A percentile compares a stretch with the other conserved stretches of the same genome.
These are phyloP conservation scores for Carcharodon carcharias DNA, from an alignment of 2,797 vertebrate genomes.

Conservation along the genomic window DNA sequence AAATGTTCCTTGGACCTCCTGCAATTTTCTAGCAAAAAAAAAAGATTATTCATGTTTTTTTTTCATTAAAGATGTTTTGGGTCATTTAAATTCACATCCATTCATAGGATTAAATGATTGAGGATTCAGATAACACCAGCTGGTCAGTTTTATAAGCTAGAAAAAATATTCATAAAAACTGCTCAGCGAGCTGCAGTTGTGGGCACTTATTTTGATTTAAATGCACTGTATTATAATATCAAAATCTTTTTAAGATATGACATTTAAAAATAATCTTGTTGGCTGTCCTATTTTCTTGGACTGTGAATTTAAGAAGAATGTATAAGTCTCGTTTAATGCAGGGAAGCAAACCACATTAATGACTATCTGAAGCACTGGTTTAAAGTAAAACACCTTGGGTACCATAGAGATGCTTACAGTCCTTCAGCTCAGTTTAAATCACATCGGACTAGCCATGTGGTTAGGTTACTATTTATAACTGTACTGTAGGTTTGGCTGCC, in stretches of 20 bases:
- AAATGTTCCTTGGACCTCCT: neutral
- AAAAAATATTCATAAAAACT: neutral
- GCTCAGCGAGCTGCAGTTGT: neutral
- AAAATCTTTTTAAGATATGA: neutral
- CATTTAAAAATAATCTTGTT: neutral
- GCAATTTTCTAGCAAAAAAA: neutral
- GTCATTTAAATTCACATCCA: neutral
- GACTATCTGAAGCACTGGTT: neutral
- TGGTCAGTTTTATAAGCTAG: neutral
- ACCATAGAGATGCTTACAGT: neutral
- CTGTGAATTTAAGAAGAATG: neutral
- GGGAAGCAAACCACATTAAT: neutral
- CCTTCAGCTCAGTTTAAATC: conserved; percentile 43
- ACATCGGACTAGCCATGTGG: conserved; percentile 50
- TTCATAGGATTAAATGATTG: neutral
- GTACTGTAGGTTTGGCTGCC: neutral
- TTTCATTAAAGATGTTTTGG: neutral
- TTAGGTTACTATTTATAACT: conserved; percentile 56
- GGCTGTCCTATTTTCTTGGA: neutral
- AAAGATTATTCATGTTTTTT: neutral
- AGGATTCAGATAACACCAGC: neutral
- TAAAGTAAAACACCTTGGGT: conserved; percentile 11
- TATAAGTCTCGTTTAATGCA: neutral
- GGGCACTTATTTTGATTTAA: neutral
- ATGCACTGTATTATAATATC: too few species aligned